These are phyloP conservation scores for Azorinus chamasolen DNA, from an alignment of 2,888 invertebrate genomes.

Conservation along the genomic window DNA sequence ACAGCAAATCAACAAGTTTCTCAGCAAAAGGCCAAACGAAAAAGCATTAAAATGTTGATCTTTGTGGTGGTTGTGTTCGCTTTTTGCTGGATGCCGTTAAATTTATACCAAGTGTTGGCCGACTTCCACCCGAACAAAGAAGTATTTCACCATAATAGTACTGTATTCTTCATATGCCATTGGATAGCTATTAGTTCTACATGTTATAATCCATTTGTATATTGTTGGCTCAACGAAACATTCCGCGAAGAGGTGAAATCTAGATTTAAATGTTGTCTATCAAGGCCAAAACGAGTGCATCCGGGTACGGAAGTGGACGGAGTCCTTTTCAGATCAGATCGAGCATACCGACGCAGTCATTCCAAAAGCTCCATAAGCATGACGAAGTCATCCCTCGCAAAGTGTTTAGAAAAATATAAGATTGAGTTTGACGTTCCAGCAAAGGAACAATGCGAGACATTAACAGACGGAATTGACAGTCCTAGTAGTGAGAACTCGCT, in stretches of 20 bases:
- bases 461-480: conserved; percentile 42
- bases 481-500: conserved; percentile 45
- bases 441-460: conserved; percentile 45
- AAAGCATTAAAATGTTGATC: conserved; percentile 87
- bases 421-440: conserved; percentile 42
- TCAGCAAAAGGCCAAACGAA: conserved; percentile 85
- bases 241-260: conserved; percentile 84
- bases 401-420: conserved; percentile 38
- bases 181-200: conserved; percentile 87
- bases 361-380: conserved; percentile 40
- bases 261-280: conserved; percentile 79
- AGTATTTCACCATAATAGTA: conserved; percentile 83
- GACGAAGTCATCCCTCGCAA: conserved; percentile 24
- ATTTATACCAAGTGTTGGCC: conserved; percentile 86
- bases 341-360: conserved; percentile 45
- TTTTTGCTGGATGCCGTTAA: conserved; percentile 87
- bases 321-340: conserved; percentile 60
- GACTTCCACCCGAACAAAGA: conserved; percentile 82
- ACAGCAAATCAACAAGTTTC: conserved; percentile 85
- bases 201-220: conserved; percentile 87
- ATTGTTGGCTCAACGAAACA: conserved; percentile 87
- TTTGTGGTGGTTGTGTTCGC: conserved; percentile 86
- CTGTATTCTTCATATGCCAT: conserved; percentile 86
- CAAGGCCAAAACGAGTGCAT: conserved; percentile 56
- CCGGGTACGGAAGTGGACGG: conserved; percentile 67